Conservation (phyloP, 1,140 invertebrate species). For the Hestina assimilis region DNA sequence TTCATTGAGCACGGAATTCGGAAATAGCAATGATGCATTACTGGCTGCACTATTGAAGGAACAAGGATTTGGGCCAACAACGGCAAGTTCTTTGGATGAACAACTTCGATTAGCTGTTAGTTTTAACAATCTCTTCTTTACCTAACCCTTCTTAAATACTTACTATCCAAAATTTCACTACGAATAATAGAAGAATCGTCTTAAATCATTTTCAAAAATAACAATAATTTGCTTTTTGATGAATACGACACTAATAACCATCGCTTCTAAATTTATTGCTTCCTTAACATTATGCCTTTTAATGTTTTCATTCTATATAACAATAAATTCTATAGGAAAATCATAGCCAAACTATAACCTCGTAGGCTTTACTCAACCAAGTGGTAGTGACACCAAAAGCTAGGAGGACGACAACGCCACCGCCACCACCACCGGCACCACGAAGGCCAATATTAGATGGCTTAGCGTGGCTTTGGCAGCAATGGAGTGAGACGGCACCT, state of each 20-base stretch:
- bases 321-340: conserved; percentile 7
- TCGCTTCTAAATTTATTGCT: background rate
- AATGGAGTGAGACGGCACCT: conserved; percentile 74
- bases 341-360: conserved; percentile 58
- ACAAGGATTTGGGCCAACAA: conserved; percentile 83
- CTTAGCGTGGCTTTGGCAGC: conserved; percentile 76
- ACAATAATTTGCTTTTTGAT: background rate
- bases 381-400: conserved; percentile 76
- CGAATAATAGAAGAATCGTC: conserved; percentile 17
- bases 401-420: conserved; percentile 57
- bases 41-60: conserved; percentile 83
- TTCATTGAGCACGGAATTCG: conserved; percentile 76
- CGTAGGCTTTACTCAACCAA: conserved; percentile 78
- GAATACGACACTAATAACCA: background rate
- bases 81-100: conserved; percentile 79
- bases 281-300: background rate
- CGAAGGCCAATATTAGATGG: conserved; percentile 73
- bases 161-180: conserved; percentile 2
- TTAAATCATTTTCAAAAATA: conserved; percentile 22
- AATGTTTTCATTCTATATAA: background rate
- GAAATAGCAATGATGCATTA: conserved; percentile 81
- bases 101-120: conserved; percentile 81
- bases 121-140: conserved; percentile 44
- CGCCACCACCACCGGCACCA: conserved; percentile 59
- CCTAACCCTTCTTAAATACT: background rate